phyloP scores from a whole-genome alignment of 53 echinoderm and acorn worm genomes.

The Stichopus horrens region DNA sequence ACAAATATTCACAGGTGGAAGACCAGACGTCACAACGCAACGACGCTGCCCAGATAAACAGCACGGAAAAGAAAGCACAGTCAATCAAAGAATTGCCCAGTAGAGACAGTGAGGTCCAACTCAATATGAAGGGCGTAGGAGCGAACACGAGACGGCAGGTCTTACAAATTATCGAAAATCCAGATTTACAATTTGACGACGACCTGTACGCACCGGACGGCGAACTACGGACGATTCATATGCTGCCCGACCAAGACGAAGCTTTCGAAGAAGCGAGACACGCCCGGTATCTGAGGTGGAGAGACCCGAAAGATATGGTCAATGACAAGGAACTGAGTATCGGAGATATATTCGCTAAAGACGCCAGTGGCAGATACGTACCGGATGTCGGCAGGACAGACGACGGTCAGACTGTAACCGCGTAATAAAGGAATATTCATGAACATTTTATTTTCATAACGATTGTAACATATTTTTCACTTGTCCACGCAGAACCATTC shows the following conservation, averaged over 20 bases:
- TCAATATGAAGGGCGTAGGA: conserved; percentile 12
- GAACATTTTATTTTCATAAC: background rate
- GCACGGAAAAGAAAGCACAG: background rate
- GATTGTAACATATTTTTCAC: no score
- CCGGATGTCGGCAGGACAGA: background rate
- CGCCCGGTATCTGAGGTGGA: conserved; percentile 85
- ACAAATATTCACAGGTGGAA: conserved; percentile 16
- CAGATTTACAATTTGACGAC: conserved; percentile 82
- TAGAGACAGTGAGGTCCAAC: background rate
- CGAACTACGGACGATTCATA: conserved; percentile 81
- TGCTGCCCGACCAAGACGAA: conserved; percentile 67
- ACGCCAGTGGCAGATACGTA: conserved; percentile 40
- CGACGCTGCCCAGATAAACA: no score
- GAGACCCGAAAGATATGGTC: conserved; percentile 54
- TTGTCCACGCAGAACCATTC: no score
- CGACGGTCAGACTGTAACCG: background rate
- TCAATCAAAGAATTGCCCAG: background rate
- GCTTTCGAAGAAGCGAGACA: conserved; percentile 77
- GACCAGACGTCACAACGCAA: background rate
- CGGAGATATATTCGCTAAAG: conserved; percentile 68
- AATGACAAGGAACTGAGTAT: conserved; percentile 64
- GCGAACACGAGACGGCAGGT: conserved; percentile 12
- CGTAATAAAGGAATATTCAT: background rate
- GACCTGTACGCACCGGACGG: conserved; percentile 91
- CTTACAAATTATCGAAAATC: conserved; percentile 62